phyloP scores from a whole-genome alignment of 2,888 invertebrate genomes.

The Cylindroiulus punctatus region DNA sequence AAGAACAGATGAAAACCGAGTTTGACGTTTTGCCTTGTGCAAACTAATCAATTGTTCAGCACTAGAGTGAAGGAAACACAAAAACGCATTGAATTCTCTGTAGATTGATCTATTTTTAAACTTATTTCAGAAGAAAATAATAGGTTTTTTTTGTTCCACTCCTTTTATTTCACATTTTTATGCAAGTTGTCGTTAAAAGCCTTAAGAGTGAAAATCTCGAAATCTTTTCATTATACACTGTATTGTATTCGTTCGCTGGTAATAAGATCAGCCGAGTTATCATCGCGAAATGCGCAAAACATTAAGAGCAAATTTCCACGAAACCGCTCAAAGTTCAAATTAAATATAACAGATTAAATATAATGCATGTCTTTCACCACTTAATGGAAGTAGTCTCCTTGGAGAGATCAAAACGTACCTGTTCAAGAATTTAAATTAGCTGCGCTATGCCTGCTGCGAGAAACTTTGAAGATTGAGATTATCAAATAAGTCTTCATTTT shows the following conservation, averaged over 20 bases:
- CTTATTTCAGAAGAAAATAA: conserved; percentile 32
- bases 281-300: not conserved
- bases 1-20: not conserved
- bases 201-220: conserved; percentile 20
- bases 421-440: no score
- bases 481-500: no score
- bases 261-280: conserved; percentile 20
- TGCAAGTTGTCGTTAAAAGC: conserved; percentile 18
- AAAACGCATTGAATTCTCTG: not conserved
- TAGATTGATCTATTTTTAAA: conserved; percentile 34
- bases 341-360: not conserved
- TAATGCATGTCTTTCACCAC: not conserved
- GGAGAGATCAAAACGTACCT: not conserved
- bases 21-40: not conserved
- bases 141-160: conserved; percentile 27
- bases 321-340: conserved; percentile 4
- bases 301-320: not conserved
- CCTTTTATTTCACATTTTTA: conserved; percentile 33
- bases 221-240: conserved; percentile 31
- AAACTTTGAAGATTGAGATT: no score
- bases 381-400: not conserved
- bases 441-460: no score
- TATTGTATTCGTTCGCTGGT: not conserved
- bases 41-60: conserved; percentile 27
- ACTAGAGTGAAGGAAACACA: not conserved